phyloP scores from a whole-genome alignment of 2,113 vertebrate species.

The Pterophyllum scalare region DNA sequence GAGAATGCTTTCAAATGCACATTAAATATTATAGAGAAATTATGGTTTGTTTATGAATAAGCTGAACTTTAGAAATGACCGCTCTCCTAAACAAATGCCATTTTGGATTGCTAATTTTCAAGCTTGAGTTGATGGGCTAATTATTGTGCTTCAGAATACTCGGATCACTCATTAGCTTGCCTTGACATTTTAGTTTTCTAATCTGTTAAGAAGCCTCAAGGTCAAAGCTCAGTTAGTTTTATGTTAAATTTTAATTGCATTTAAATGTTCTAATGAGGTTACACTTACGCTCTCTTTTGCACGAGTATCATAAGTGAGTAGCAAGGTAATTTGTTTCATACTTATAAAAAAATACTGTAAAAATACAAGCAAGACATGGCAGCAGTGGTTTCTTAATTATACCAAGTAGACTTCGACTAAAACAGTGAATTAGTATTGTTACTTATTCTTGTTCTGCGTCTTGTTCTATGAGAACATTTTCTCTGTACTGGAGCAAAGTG shows the following conservation, averaged over 20 bases:
- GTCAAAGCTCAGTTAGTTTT: conserved; percentile 32
- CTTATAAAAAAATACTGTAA: not conserved
- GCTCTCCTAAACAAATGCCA: conserved; percentile 2
- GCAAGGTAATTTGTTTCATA: not conserved
- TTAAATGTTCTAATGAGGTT: not conserved
- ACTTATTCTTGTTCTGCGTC: no score
- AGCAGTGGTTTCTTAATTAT: conserved; percentile 2
- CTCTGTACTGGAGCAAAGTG: not conserved
- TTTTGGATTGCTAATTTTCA: conserved; percentile 40
- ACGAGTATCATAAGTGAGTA: not conserved
- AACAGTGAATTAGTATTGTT: not conserved
- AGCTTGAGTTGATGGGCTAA: conserved; percentile 32
- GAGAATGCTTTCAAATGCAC: not conserved
- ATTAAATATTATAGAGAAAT: not conserved
- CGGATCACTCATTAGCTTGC: conserved; percentile 4
- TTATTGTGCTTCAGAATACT: conserved; percentile 7
- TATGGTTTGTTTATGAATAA: conserved; percentile 3
- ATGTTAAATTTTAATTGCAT: conserved; percentile 5
- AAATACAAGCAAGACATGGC: not conserved
- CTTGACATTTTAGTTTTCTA: conserved; percentile 36
- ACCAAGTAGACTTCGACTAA: not conserved
- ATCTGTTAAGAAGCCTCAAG: conserved; percentile 19
- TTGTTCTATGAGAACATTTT: not conserved
- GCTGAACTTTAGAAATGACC: conserved; percentile 3
- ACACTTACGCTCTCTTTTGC: not conserved